Evolutionary conservation across 2,113 vertebrate genomes (phyloP).

Genomic region (Pardalotus punctatus): DNA sequence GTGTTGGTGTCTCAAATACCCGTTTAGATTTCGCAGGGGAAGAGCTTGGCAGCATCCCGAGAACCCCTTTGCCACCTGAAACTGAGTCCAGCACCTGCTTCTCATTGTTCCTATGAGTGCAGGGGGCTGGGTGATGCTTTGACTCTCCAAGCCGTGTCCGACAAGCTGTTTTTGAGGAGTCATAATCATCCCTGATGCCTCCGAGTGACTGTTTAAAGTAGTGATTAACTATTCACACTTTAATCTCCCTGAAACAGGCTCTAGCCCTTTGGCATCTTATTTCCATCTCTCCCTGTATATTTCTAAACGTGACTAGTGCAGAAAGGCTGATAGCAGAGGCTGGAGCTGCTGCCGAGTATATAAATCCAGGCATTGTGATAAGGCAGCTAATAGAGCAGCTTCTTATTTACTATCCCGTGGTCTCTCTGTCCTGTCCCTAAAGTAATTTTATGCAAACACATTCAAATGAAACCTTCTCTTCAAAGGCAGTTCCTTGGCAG

Average conservation of each 20-base stretch:
- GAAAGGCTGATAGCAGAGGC: background rate
- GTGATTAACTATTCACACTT: constrained; percentile 42
- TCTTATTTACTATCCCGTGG: background rate
- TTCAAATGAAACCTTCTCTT: constrained; percentile 38
- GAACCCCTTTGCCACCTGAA: background rate
- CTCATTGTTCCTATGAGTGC: accelerated
- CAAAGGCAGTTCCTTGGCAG: constrained; percentile 11
- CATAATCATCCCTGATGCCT: background rate
- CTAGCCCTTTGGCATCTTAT: constrained; percentile 49
- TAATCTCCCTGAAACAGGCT: constrained; percentile 47
- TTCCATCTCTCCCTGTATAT: constrained; percentile 21
- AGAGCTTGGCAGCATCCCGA: background rate
- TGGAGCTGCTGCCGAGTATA: background rate
- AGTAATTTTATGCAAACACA: constrained; percentile 53
- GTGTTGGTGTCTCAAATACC: background rate
- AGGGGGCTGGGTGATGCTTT: background rate
- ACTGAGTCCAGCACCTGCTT: background rate
- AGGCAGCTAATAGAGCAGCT: constrained; percentile 8
- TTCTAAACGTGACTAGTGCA: constrained; percentile 20
- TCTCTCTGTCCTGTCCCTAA: constrained; percentile 11
- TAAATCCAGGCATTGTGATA: constrained; percentile 6
- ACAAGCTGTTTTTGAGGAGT: constrained; percentile 12
- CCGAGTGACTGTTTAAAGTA: background rate
- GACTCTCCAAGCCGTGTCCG: background rate
- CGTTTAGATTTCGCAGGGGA: accelerated